These are phyloP conservation scores for Hybos culiciformis DNA, from an alignment of 2,888 invertebrate species.

Conservation along the genomic window DNA sequence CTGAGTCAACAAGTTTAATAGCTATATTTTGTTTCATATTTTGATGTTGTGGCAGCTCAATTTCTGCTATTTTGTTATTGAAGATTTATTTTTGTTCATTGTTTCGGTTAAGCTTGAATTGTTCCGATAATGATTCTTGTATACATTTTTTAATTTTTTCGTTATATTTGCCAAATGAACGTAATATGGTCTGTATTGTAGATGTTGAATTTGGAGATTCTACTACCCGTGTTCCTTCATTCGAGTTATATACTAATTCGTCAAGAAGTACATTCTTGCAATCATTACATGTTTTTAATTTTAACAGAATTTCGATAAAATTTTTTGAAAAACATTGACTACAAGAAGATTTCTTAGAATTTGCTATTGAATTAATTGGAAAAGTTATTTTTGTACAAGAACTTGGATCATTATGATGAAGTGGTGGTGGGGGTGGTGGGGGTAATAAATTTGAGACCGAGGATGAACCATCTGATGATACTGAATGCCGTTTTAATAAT, in stretches of 20 bases:
- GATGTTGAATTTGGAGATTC: no score
- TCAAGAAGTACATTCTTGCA: conserved; percentile 13
- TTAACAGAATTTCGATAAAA: conserved; percentile 14
- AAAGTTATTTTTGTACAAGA: no score
- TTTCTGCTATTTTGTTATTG: neutral
- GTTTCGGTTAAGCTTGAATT: no score
- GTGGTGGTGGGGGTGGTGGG: no score
- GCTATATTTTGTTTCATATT: no score
- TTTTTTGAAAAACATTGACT: conserved; percentile 13
- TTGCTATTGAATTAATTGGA: no score
- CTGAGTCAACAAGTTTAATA: no score
- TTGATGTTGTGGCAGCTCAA: neutral
- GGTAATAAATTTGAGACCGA: no score
- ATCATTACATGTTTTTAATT: conserved; percentile 14
- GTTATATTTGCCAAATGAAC: conserved; percentile 11
- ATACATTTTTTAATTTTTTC: conserved; percentile 13
- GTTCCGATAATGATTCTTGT: conserved; percentile 13
- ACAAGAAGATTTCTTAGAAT: conserved; percentile 8
- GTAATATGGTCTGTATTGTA: conserved; percentile 10
- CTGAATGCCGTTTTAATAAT: no score
- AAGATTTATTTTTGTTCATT: neutral
- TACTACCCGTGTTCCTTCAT: neutral
- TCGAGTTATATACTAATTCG: conserved; percentile 8
- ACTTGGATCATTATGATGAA: no score
- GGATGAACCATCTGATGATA: no score